Evolutionary conservation across 2,113 vertebrate genomes (phyloP), one percentile per base, ranked within the genome.

Genomic region (Etheostoma cragini): DNA sequence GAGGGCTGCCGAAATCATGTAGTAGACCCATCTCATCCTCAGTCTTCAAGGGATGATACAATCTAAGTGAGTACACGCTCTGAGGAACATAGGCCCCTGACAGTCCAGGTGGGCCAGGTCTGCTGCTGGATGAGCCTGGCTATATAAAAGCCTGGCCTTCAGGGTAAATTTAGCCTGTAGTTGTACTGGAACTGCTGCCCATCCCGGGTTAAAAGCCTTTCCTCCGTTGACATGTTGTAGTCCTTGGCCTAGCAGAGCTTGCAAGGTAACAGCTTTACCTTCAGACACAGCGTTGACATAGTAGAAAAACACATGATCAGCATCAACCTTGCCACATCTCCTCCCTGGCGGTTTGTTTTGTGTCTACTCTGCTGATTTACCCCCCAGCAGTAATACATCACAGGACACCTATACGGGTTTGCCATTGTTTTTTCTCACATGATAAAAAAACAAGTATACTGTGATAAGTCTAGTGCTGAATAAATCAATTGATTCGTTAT

Each of bases 1-100:
- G 91, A 87, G 82, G 58, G 87, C 88, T 86, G 83, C 85, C 33
- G 75, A 92, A 93, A 90, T 76, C 82, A 60, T 91, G 90, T 85
- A 84, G 78, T 81, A 85, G 86, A 87, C 82, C 85, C 80, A 78
- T 89, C 85, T 85, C 74, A 83, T 87, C 76, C 76, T 89, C 73
- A 38, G 78, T 89, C 82, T 90, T 89, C 79, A 87, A 87, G 88
- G 83, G 63, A 83, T 76, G 76, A 82, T 90, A 78, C 69, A 45
- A 45, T 78, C 67, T 88, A 86, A 91, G 88, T 77, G 84, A 54
- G 77, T 80, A 80, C 72, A 81, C 58, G 83, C 84, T 89, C 71
- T 47, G 64, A 84, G 82, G 85, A 84, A 84, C 86, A 67, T 24
- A 47, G 58, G 45, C 72, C 73, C 85, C 64, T 63, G 8, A 79